Conservation (phyloP, 1,140 invertebrate species). For the Bradynema listronoti region DNA sequence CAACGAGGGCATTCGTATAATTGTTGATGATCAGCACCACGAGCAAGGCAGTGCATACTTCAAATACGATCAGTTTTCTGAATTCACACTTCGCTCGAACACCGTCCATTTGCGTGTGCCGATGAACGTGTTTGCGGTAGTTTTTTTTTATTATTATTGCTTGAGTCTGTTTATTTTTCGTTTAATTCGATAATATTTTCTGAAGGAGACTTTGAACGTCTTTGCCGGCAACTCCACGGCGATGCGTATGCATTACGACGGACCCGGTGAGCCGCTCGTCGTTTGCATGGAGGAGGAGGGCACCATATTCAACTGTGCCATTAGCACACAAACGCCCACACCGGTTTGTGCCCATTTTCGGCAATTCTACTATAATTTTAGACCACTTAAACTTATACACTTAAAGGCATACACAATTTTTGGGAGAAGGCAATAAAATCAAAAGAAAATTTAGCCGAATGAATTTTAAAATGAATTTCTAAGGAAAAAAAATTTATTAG, state of each 20-base stretch:
- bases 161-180: too few species aligned
- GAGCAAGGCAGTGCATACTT: conserved; percentile 12
- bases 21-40: conserved; percentile 18
- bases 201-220: too few species aligned
- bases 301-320: conserved; percentile 8
- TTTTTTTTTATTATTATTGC: too few species aligned
- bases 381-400: too few species aligned
- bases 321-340: conserved; percentile 9
- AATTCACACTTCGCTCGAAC: conserved; percentile 4
- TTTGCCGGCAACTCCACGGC: conserved; percentile 2
- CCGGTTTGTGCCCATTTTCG: background rate
- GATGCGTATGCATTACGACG: conserved; percentile 12
- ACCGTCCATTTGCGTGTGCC: background rate
- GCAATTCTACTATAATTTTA: too few species aligned
- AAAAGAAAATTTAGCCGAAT: too few species aligned
- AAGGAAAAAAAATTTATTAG: too few species aligned
- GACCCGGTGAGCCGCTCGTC: conserved; percentile 5
- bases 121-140: conserved; percentile 7
- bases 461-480: too few species aligned
- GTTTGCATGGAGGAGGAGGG: conserved; percentile 12
- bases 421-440: too few species aligned
- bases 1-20: conserved; percentile 10
- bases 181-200: too few species aligned
- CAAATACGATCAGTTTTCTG: conserved; percentile 13
- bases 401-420: too few species aligned